phyloP scores from a whole-genome alignment of 1,140 invertebrate species.

The Microplitis demolitor region DNA sequence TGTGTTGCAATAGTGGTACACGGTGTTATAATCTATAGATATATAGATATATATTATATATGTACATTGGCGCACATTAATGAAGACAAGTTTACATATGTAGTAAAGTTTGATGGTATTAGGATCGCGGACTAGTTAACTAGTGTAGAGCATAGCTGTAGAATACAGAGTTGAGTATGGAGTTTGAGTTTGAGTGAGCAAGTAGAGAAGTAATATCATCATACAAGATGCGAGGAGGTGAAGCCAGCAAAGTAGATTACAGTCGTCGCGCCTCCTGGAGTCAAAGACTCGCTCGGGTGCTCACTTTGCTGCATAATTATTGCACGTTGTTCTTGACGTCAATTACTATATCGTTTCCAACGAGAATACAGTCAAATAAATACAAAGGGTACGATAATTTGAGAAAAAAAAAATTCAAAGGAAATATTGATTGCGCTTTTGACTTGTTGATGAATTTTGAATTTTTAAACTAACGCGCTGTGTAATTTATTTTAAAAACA shows the following conservation, averaged over 20 bases:
- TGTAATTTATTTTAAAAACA: too few relatives aligned
- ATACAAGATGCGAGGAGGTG: constrained; percentile 13
- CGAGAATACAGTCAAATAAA: background rate
- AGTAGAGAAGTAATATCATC: constrained; percentile 17
- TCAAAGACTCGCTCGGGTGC: constrained; percentile 32
- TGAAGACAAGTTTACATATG: background rate
- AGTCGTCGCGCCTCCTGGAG: constrained; percentile 29
- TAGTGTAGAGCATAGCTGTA: background rate
- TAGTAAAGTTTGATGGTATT: constrained; percentile 32
- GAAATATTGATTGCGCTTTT: too few relatives aligned
- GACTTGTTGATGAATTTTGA: too few relatives aligned
- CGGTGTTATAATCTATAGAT: too few relatives aligned
- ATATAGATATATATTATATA: too few relatives aligned
- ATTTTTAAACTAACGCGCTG: too few relatives aligned
- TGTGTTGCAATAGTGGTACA: too few relatives aligned
- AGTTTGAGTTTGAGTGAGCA: background rate
- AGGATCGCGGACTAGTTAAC: background rate
- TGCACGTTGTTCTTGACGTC: constrained; percentile 28
- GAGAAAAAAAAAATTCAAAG: too few relatives aligned
- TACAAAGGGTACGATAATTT: too few relatives aligned
- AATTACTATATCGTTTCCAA: constrained; percentile 1
- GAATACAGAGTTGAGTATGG: background rate
- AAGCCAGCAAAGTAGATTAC: constrained; percentile 36
- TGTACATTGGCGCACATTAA: background rate
- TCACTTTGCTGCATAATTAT: constrained; percentile 45